A percentile compares a stretch with the other conserved stretches of the same genome.
phyloP scores from a whole-genome alignment of 1,140 invertebrate genomes.

The Hypsibius dujardini region DNA sequence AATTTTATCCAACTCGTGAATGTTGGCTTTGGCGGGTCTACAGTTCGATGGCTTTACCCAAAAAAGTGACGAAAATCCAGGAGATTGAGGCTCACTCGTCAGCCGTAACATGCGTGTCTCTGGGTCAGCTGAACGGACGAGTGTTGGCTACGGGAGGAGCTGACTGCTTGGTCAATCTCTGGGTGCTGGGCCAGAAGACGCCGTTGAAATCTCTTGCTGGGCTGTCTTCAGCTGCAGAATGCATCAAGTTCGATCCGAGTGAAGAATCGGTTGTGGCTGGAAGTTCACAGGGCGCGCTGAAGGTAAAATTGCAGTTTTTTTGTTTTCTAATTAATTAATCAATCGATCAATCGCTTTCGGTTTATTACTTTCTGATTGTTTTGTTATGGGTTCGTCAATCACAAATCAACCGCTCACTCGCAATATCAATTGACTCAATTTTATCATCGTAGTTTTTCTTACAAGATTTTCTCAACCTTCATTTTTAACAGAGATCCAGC shows the following conservation, averaged over 20 bases:
- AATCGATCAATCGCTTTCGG: too few species aligned
- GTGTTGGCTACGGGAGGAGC: slow-evolving; percentile 89
- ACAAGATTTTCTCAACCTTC: neutral
- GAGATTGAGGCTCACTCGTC: neutral
- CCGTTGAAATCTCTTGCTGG: slow-evolving; percentile 16
- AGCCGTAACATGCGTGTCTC: neutral
- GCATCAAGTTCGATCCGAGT: slow-evolving; percentile 76
- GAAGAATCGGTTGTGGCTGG: slow-evolving; percentile 90
- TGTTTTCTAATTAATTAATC: neutral
- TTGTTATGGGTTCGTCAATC: too few species aligned
- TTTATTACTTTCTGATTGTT: too few species aligned
- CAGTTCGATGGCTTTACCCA: neutral
- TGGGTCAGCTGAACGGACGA: slow-evolving; percentile 27
- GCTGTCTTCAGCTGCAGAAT: slow-evolving; percentile 54
- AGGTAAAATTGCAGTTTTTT: slow-evolving; percentile 30
- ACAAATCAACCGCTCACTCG: too few species aligned
- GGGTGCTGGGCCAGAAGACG: slow-evolving; percentile 60
- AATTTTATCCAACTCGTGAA: too few species aligned
- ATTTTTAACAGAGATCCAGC: too few species aligned
- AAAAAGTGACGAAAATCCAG: neutral
- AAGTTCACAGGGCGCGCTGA: slow-evolving; percentile 72
- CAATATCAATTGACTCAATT: too few species aligned
- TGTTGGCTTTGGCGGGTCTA: too few species aligned
- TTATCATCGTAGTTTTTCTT: neutral
- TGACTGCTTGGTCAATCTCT: slow-evolving; percentile 91